Base-by-base conservation (phyloP, 2,888 invertebrate species). In the Agrotis puta region DNA sequence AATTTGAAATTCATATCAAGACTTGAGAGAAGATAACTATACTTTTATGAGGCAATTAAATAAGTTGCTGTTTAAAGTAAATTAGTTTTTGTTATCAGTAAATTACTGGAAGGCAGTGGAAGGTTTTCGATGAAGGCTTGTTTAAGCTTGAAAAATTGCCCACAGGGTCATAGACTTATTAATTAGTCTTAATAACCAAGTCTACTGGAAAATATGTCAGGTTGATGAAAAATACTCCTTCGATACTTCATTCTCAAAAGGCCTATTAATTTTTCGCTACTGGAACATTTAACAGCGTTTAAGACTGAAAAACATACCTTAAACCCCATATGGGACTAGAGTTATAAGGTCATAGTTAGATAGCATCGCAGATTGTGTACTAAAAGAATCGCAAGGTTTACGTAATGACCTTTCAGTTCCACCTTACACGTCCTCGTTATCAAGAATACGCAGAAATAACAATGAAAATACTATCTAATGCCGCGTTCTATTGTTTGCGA, bases 381-480 rank as follows among this genome's bases (percentile, higher is more conserved):
- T n/a, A 24, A 69, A 70, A 50, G 18, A 56, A 45, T 16, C n/a
- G 18, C 6, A 54, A 56, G n/a, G 27, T 11, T 56, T 33, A 33
- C 33, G 54, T n/a, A 24, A 62, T 22, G 14, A 54, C 7, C 39
- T 43, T 71, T 27, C 16, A 62, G n/a, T 62, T 56, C 43, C 48
- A 56, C 5, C 22, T 56, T 63, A 27, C 48, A 56, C 3, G 27
- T 56, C 43, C 43, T 18, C 3, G 24, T 58, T n/a, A 51, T 16
- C 33, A 20, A 54, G 20, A 43, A 62, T 50, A 16, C 9, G 58
- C 24, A 47, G 24, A 57, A 39, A 66, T 43, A 61, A 54, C 24
- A 62, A 66, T 51, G 39, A 62, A 51, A 47, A 50, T 24, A 47
- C n/a, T 11, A n/a, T n/a, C 13, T n/a, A 67, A 27, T 47, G 43